phyloP scores from a whole-genome alignment of 2,888 invertebrate genomes.

The Scaptomyza caliginosa region DNA sequence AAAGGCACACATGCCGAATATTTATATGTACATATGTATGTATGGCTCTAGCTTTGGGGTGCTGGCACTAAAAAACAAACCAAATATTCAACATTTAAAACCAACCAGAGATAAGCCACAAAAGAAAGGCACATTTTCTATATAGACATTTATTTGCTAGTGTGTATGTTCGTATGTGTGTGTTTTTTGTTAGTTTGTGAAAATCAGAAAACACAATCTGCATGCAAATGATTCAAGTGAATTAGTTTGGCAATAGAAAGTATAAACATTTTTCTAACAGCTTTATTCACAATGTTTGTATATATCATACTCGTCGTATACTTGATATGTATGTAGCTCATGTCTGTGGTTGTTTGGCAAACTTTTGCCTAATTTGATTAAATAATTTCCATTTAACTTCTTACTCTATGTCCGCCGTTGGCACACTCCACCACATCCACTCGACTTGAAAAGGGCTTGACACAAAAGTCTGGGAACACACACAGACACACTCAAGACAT shows the following conservation, averaged over 20 bases:
- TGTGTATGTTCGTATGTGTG: not conserved
- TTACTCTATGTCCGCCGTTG: slow-evolving; percentile 37
- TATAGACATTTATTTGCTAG: not conserved
- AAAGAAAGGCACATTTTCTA: slow-evolving; percentile 17
- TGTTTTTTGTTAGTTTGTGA: slow-evolving; percentile 7
- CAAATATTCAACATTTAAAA: slow-evolving; percentile 40
- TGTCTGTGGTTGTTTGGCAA: slow-evolving; percentile 38
- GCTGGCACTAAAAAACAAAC: slow-evolving; percentile 11
- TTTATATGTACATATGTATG: no score
- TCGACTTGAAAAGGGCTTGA: slow-evolving; percentile 12
- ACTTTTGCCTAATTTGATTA: slow-evolving; percentile 72
- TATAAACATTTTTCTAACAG: slow-evolving; percentile 23
- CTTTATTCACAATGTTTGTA: not conserved
- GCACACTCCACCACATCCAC: slow-evolving; percentile 18
- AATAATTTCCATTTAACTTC: slow-evolving; percentile 79
- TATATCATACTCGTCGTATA: not conserved
- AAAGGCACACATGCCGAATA: slow-evolving; percentile 7
- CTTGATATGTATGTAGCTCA: slow-evolving; percentile 40
- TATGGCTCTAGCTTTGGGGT: slow-evolving; percentile 2
- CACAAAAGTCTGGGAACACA: slow-evolving; percentile 25
- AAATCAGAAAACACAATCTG: slow-evolving; percentile 66
- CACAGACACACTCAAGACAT: slow-evolving; percentile 11
- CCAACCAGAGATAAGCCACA: slow-evolving; percentile 36
- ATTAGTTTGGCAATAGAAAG: slow-evolving; percentile 57
- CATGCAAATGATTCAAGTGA: slow-evolving; percentile 76